Conservation (phyloP, 2,888 invertebrate genomes). For the Agrotis segetum region DNA sequence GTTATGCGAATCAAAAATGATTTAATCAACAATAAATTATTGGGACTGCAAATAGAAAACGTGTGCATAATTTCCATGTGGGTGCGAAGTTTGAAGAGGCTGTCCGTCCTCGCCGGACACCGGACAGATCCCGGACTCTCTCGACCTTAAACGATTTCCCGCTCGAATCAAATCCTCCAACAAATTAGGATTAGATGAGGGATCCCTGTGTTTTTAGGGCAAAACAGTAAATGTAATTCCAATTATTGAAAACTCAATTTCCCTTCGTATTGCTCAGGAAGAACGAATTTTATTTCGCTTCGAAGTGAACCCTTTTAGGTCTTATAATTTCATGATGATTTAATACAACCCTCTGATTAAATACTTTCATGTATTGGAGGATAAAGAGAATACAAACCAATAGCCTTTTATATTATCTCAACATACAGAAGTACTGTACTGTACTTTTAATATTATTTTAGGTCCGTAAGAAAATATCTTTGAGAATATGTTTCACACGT, state of each 20-base stretch:
- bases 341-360: conserved; percentile 45
- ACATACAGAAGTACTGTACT: not conserved
- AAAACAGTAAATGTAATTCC: conserved; percentile 79
- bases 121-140: conserved; percentile 59
- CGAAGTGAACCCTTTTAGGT: conserved; percentile 56
- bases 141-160: conserved; percentile 76
- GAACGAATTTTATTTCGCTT: conserved; percentile 62
- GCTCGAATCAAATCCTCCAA: conserved; percentile 79
- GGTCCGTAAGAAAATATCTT: not conserved
- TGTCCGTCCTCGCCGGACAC: conserved; percentile 52
- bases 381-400: conserved; percentile 19
- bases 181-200: conserved; percentile 86
- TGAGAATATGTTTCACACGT: not conserved
- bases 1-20: not conserved
- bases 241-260: conserved; percentile 80
- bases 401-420: not conserved
- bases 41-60: conserved; percentile 14
- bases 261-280: conserved; percentile 68
- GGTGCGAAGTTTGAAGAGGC: conserved; percentile 63
- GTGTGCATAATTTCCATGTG: conserved; percentile 60
- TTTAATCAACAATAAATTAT: conserved; percentile 1
- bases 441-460: too few species aligned
- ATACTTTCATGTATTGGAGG: conserved; percentile 30
- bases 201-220: conserved; percentile 79
- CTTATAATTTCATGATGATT: conserved; percentile 53